Percentiles rank a stretch among this genome's conserved stretches.
phyloP scores from a whole-genome alignment of 2,113 vertebrate genomes.

The Pelecanoides urinatrix region DNA sequence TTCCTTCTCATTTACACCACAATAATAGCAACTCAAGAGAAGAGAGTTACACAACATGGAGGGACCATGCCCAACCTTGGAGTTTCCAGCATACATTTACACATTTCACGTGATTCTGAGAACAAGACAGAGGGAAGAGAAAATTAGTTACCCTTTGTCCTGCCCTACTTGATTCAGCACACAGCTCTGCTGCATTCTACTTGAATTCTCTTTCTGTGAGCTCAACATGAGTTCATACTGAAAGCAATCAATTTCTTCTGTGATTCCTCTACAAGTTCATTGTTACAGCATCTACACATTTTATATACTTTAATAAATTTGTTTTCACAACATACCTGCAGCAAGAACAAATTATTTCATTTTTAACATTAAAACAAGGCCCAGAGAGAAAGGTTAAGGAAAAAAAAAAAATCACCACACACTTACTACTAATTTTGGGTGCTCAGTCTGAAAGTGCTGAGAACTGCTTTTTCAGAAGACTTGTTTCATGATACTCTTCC shows the following conservation, averaged over 20 bases:
- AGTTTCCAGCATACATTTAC: not conserved
- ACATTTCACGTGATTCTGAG: not conserved
- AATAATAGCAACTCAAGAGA: not conserved
- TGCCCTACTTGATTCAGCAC: not conserved
- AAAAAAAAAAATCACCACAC: not conserved
- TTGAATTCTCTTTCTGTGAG: not conserved
- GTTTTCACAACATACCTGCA: not conserved
- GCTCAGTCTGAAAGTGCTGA: slow-evolving; percentile 36
- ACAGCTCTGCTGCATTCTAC: not conserved
- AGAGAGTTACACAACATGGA: accelerated
- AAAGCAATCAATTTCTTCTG: not conserved
- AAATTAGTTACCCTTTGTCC: not conserved
- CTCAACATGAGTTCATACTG: not conserved
- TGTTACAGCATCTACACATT: not conserved
- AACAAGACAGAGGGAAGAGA: not conserved
- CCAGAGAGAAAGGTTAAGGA: not conserved
- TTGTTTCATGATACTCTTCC: not conserved
- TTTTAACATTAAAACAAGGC: not conserved
- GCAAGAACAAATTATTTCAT: not conserved
- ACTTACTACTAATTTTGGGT: not conserved
- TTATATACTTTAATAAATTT: not conserved
- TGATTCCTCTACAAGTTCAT: not conserved
- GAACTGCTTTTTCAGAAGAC: slow-evolving; percentile 22
- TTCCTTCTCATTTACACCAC: not conserved
- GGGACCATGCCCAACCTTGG: not conserved